These are phyloP conservation scores for Prunella himalayana DNA, from an alignment of 2,113 vertebrate genomes.

Conservation along the genomic window DNA sequence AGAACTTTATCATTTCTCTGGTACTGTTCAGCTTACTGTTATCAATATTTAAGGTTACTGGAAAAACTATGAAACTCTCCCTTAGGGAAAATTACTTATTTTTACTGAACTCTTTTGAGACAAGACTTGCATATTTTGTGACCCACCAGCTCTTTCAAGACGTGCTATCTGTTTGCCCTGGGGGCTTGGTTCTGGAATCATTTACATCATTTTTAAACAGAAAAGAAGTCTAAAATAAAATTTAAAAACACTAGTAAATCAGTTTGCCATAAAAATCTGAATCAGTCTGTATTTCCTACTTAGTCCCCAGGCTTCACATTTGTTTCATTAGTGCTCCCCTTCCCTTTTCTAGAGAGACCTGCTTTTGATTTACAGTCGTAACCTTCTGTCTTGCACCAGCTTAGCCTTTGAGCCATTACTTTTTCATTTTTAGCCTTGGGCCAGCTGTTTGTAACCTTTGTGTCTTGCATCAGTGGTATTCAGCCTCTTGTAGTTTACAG, in stretches of 20 bases:
- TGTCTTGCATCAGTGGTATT: conserved; percentile 37
- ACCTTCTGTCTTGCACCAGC: not conserved
- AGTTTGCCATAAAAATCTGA: not conserved
- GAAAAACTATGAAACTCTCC: not conserved
- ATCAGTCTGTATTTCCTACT: not conserved
- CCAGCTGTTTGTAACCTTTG: conserved; percentile 49
- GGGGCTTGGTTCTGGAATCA: not conserved
- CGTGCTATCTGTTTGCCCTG: not conserved
- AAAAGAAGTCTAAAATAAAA: not conserved
- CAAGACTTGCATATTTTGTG: not conserved
- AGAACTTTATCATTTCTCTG: not conserved
- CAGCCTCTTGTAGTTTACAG: conserved; percentile 47
- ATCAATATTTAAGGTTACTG: not conserved
- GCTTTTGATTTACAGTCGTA: conserved; percentile 29
- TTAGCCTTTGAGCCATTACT: conserved; percentile 43
- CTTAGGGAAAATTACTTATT: not conserved
- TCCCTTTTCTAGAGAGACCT: not conserved
- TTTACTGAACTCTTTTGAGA: not conserved
- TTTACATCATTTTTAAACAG: not conserved
- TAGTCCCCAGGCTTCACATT: not conserved
- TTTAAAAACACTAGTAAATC: not conserved
- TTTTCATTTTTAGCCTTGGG: conserved; percentile 44
- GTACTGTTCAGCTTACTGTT: not conserved
- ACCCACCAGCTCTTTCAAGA: not conserved
- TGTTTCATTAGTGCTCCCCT: not conserved